Base-by-base conservation (phyloP, 2,888 invertebrate species). In the Parnassius smintheus region DNA sequence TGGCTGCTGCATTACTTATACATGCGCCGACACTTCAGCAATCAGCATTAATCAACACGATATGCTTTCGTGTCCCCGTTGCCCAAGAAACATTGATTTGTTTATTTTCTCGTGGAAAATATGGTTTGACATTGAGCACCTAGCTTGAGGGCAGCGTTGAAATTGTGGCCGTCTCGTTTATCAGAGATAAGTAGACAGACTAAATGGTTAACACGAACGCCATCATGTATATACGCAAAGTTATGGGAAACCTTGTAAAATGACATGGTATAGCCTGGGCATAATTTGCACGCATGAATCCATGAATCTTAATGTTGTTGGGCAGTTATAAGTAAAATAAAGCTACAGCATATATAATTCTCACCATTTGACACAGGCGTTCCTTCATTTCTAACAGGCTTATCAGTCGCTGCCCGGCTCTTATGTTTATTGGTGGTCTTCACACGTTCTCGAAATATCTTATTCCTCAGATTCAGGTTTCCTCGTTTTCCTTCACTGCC, bases 31-130 rank as follows among this genome's bases (percentile, higher is more conserved):
- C 84, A 86, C 84, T 89, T 88, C 86, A 88, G 89, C 88, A 91
- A 91, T 91, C 89, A 91, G 83, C 91, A 91, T 91, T 89, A 83
- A 89, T 91, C 91, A 90, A 83, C 85, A 81, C 81, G 81, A 85
- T 86, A 83, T 85, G 85, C 83, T 80, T 78, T 81, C 80, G 80
- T 82, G 86, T 85, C 85, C 83, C 78, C 73, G 75, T 77, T 77
- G 81, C 79, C 79, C 78, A 72, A 76, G 73, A 75, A 74, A 72
- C 74, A 81, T 79, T 85, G 85, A 88, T 85, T 89, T 88, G 86
- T 87, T 85, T 86, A 85, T 86, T 83, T 84, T 82, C 78, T 75
- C 74, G 72, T 73, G 80, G 81, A 83, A 83, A 83, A 84, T 83
- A 82, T 75, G 74, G 73, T 82, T 76, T 78, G 80, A 79, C 80